Evolutionary conservation across 2,888 invertebrate genomes (phyloP), one percentile per base, ranked within the genome.

Genomic region (Sturmia bella): DNA sequence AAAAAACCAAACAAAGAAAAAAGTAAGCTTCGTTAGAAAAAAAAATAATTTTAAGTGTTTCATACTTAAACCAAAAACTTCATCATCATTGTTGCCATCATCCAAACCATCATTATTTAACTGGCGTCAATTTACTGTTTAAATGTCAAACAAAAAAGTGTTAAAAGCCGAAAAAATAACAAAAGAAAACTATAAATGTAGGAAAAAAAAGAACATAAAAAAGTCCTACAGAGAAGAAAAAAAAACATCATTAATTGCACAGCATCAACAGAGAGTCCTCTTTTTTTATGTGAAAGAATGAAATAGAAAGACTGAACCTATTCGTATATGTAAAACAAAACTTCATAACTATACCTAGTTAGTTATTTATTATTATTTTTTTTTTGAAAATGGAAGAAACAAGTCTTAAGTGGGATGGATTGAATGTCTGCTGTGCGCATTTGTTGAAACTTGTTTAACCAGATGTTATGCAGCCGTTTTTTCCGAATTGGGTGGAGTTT

Each of bases 121-220:
- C 88, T 88, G 89, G 86, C 88, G 89, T 87, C 89, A 89, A 89
- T 89, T 89, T 89, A 89, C 89, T 89, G 89, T 88, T 89, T 89
- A 89, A 89, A 89, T 87, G 87, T 87, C 88, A 88, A 88, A 89
- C 89, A 89, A 86, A 85, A 82, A 85, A 84, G 83, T 84, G 84
- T 80, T 85, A 85, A 85, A 73, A 85, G 84, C 84, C 84, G 80
- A 84, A 88, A 87, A 88, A 89, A 87, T 86, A 83, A 78, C 79
- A 83, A 78, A 84, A 84, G 66, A 77, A 76, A 74, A 48, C 21
- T 64, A 69, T 48, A 27, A 75, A 86, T 54, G 52, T 57, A 19
- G 21, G 32, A 39, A 48, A 50, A 24, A 85, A 85, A 21, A 85
- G 84, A 83, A 84, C 84, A 85, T 86, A 39, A 86, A 39, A 86